A percentile compares a stretch with the other conserved stretches of the same genome.
Evolutionary conservation across 2,888 invertebrate species (phyloP).

Genomic region (Abscondita cerata): DNA sequence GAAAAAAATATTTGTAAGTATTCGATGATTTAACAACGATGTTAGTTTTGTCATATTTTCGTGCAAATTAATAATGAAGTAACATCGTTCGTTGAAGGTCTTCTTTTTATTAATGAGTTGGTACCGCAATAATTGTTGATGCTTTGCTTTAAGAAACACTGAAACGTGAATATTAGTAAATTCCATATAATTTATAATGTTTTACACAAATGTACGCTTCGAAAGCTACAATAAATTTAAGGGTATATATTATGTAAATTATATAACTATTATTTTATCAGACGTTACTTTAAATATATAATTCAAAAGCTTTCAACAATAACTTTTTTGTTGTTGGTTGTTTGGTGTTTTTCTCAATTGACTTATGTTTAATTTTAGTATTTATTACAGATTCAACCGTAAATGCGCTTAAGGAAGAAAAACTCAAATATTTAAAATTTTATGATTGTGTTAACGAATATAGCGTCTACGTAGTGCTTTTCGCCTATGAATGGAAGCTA

Average conservation of each 20-base stretch:
- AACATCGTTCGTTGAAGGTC: constrained; percentile 20
- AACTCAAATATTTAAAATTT: no score
- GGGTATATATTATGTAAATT: neutral
- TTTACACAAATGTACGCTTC: constrained; percentile 29
- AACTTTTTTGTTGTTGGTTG: no score
- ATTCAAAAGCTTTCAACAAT: no score
- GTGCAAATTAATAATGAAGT: constrained; percentile 15
- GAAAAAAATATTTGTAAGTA: constrained; percentile 23
- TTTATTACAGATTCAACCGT: no score
- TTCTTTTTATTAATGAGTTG: constrained; percentile 30
- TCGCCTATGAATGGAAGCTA: no score
- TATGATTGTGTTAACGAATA: no score
- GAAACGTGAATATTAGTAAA: constrained; percentile 25
- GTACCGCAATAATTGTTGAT: constrained; percentile 35
- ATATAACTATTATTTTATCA: neutral
- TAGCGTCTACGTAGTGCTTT: no score
- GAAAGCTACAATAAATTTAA: constrained; percentile 31
- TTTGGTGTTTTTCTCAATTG: no score
- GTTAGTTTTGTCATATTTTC: constrained; percentile 24
- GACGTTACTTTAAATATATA: no score
- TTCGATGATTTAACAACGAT: constrained; percentile 15
- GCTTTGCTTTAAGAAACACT: constrained; percentile 36
- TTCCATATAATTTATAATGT: constrained; percentile 31
- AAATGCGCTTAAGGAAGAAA: no score
- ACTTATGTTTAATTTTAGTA: no score